Conservation (phyloP, 2,888 invertebrate species). For the Drosophila conformis region DNA sequence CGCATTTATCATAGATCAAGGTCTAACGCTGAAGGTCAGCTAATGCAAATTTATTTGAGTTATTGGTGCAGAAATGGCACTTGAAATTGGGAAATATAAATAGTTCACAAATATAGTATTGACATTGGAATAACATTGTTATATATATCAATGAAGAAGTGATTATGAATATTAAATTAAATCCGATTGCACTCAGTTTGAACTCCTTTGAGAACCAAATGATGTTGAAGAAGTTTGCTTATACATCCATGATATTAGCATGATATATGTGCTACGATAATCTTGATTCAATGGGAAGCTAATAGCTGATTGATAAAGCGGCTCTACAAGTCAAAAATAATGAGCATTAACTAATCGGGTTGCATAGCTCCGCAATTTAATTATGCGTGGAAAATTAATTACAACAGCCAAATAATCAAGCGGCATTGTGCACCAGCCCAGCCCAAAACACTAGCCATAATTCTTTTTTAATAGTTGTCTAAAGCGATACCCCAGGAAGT, state of each 20-base stretch:
- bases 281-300: neutral
- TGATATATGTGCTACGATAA: neutral
- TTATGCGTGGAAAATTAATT: neutral
- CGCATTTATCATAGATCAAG: constrained; percentile 51
- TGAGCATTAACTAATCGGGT: neutral
- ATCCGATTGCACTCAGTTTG: too few relatives aligned
- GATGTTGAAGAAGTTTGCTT: too few relatives aligned
- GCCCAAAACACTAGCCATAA: constrained; percentile 5
- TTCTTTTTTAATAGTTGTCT: neutral
- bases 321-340: neutral
- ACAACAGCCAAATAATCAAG: neutral
- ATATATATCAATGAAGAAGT: too few relatives aligned
- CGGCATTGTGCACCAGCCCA: neutral
- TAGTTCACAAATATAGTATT: neutral
- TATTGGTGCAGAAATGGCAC: neutral
- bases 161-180: neutral
- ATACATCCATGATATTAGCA: neutral
- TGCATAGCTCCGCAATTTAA: neutral
- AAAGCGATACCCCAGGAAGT: constrained; percentile 12
- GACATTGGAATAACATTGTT: too few relatives aligned
- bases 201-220: neutral
- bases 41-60: neutral
- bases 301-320: neutral
- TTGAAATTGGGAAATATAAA: neutral
- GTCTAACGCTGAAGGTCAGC: constrained; percentile 24